Conservation (phyloP, 2,797 vertebrate species). For the Alfaro cultratus region DNA sequence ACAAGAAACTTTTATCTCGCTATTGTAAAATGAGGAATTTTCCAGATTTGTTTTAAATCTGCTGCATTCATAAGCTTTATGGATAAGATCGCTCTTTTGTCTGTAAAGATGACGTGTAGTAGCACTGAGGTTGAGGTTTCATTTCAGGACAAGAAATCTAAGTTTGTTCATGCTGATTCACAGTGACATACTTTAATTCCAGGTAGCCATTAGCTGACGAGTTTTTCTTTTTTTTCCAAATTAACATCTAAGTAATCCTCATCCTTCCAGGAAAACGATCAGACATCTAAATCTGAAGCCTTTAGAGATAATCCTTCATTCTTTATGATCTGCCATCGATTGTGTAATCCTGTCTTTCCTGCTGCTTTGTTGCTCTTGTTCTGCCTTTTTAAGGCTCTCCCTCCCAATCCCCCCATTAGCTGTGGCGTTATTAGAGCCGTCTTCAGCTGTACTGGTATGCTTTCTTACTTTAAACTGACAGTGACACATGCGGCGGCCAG, state of each 20-base stretch:
- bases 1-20: no score
- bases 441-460: conserved; percentile 23
- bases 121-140: background rate
- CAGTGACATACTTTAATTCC: conserved; percentile 26
- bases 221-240: conserved; percentile 23
- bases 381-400: conserved; percentile 23
- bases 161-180: conserved; percentile 30
- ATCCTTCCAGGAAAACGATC: conserved; percentile 36
- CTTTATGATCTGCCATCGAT: conserved; percentile 33
- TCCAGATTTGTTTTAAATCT: background rate
- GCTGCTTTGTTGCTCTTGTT: conserved; percentile 22
- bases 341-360: conserved; percentile 41
- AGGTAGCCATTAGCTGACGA: conserved; percentile 28
- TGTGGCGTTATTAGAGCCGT: conserved; percentile 17
- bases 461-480: conserved; percentile 1
- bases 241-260: conserved; percentile 44
- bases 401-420: background rate
- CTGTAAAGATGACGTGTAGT: background rate
- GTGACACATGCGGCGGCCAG: conserved; percentile 16
- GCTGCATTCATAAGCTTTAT: background rate
- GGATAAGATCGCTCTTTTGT: background rate
- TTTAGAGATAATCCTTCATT: conserved; percentile 50
- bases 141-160: conserved; percentile 8
- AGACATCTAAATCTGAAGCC: conserved; percentile 40
- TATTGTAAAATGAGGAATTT: background rate